Percentiles rank a stretch among this genome's conserved stretches.
Conservation (phyloP, 92 coral and sea anemone genomes). For the Metridium senile region DNA sequence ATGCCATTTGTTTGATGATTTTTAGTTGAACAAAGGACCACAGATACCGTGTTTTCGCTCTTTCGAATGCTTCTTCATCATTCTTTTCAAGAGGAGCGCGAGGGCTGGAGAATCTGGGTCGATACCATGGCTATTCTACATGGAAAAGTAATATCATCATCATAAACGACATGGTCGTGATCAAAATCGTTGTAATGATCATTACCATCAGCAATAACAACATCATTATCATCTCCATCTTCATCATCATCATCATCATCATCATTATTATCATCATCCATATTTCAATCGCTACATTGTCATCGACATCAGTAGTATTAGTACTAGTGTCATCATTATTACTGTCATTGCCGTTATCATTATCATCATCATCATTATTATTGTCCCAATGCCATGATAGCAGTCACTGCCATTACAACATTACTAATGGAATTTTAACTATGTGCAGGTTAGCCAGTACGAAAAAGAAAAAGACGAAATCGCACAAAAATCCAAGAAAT, state of each 20-base stretch:
- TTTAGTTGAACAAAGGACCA: conserved; percentile 70
- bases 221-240: background rate
- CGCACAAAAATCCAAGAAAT: conserved; percentile 18
- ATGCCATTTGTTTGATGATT: too few relatives aligned
- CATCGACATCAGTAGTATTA: background rate
- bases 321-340: background rate
- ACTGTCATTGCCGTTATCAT: background rate
- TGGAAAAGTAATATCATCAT: conserved; percentile 65
- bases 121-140: conserved; percentile 94
- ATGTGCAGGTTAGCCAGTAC: conserved; percentile 45
- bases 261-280: background rate
- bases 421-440: background rate
- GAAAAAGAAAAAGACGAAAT: conserved; percentile 37
- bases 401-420: background rate
- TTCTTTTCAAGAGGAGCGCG: conserved; percentile 93
- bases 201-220: background rate
- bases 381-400: background rate
- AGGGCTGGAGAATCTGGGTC: conserved; percentile 99
- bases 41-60: conserved; percentile 94
- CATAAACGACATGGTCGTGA: background rate
- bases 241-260: background rate
- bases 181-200: background rate
- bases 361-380: background rate
- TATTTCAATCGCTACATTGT: background rate
- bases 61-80: conserved; percentile 97